Percentiles rank a stretch among this genome's conserved stretches.
Conservation (phyloP, 2,797 vertebrate genomes). For the Poeciliopsis paucimaculata region DNA sequence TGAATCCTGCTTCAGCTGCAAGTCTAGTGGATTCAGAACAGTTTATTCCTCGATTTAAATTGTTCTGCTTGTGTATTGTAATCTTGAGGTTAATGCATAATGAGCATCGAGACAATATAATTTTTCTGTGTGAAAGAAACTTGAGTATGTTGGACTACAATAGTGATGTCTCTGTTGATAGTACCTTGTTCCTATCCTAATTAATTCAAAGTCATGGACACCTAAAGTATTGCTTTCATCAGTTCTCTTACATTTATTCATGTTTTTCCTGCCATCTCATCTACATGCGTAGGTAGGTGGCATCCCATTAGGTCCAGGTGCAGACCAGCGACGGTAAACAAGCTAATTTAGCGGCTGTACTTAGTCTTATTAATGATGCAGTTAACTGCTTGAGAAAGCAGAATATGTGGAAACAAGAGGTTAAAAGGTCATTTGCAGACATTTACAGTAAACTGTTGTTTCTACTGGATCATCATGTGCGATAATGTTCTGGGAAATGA, state of each 20-base stretch:
- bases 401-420: background rate
- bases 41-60: background rate
- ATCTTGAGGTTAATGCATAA: background rate
- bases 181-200: background rate
- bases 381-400: conserved; percentile 11
- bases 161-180: background rate
- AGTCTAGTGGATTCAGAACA: too few relatives aligned
- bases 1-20: background rate
- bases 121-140: background rate
- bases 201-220: conserved; percentile 53
- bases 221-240: conserved; percentile 45
- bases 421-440: conserved; percentile 3
- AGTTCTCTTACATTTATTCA: conserved; percentile 54
- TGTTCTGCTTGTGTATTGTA: background rate
- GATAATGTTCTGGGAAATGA: conserved; percentile 3
- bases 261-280: conserved; percentile 15
- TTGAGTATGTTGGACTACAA: background rate
- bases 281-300: conserved; percentile 11
- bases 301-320: conserved; percentile 15
- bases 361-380: conserved; percentile 11
- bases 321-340: conserved; percentile 17
- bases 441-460: background rate
- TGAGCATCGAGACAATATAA: background rate
- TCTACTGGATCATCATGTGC: background rate
- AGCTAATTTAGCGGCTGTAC: conserved; percentile 7